A percentile compares a stretch with the other conserved stretches of the same genome.
These are phyloP conservation scores for Phenganax marumi DNA, from an alignment of 92 coral and sea anemone genomes.

Conservation along the genomic window DNA sequence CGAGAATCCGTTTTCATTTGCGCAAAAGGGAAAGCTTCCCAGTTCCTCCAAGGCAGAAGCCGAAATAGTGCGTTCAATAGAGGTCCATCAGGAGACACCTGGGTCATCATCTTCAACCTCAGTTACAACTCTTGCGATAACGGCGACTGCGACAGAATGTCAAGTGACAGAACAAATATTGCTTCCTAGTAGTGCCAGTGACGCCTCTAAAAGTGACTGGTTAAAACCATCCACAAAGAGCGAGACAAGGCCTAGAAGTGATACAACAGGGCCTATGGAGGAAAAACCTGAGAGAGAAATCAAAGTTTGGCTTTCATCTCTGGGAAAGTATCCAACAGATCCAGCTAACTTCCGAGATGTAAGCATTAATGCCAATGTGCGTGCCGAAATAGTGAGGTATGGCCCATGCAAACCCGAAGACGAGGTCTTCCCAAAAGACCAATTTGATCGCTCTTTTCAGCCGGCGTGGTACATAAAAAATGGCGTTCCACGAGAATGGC, in stretches of 20 bases:
- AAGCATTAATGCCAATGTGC: constrained; percentile 11
- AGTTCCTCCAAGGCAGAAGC: background rate
- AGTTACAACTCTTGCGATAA: constrained; percentile 10
- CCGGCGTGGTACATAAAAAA: constrained; percentile 11
- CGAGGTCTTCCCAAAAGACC: constrained; percentile 15
- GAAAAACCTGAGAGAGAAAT: background rate
- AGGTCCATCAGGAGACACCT: constrained; percentile 17
- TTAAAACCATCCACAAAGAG: background rate
- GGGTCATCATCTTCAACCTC: constrained; percentile 19
- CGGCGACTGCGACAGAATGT: constrained; percentile 9
- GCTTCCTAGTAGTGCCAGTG: constrained; percentile 1
- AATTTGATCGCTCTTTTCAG: background rate
- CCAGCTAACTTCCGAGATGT: constrained; percentile 24
- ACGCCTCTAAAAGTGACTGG: background rate
- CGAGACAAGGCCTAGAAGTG: background rate
- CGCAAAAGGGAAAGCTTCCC: constrained; percentile 11
- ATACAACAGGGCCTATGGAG: background rate
- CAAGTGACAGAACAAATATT: constrained; percentile 22
- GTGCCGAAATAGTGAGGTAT: too few species aligned
- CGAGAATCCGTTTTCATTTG: constrained; percentile 28
- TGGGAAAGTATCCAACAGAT: constrained; percentile 22
- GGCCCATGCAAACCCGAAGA: constrained; percentile 32
- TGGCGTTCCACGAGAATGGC: constrained; percentile 25
- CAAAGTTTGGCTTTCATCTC: constrained; percentile 24
- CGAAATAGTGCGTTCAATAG: too few species aligned